These are phyloP conservation scores for Tauraco erythrolophus DNA, from an alignment of 2,113 vertebrate genomes.

Conservation along the genomic window DNA sequence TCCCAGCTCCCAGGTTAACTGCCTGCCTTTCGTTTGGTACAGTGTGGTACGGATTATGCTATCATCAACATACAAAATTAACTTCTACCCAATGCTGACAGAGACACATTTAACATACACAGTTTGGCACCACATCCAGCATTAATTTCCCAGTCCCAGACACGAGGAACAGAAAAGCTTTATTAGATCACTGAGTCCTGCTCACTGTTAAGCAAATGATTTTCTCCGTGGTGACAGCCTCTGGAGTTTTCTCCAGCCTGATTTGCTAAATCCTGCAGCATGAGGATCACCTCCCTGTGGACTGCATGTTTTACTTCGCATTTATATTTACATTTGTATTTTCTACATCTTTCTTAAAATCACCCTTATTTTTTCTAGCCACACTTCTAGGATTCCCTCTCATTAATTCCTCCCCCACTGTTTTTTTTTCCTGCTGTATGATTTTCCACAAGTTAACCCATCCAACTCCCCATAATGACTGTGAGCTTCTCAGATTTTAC, in stretches of 20 bases:
- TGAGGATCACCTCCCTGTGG: neutral
- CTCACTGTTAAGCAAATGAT: conserved; percentile 53
- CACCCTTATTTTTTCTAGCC: neutral
- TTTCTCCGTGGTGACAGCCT: conserved; percentile 28
- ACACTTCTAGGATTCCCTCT: neutral
- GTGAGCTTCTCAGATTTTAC: neutral
- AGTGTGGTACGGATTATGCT: neutral
- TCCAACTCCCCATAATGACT: neutral
- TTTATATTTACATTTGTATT: neutral
- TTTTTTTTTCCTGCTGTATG: neutral
- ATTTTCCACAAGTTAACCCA: neutral
- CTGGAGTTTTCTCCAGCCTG: neutral
- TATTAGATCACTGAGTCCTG: conserved; percentile 41
- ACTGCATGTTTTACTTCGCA: neutral
- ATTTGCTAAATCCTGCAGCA: neutral
- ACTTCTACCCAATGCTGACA: conserved; percentile 18
- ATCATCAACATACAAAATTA: conserved; percentile 40
- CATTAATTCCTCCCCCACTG: neutral
- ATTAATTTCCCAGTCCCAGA: conserved; percentile 56
- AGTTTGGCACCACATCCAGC: neutral
- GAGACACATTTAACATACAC: conserved; percentile 5
- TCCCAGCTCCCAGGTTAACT: conserved; percentile 55
- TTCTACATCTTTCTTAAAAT: neutral
- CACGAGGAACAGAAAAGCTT: conserved; percentile 5
- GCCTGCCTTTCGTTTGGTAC: conserved; percentile 36